These are phyloP conservation scores for Monochamus saltuarius DNA, from an alignment of 1,140 invertebrate species.

Conservation along the genomic window DNA sequence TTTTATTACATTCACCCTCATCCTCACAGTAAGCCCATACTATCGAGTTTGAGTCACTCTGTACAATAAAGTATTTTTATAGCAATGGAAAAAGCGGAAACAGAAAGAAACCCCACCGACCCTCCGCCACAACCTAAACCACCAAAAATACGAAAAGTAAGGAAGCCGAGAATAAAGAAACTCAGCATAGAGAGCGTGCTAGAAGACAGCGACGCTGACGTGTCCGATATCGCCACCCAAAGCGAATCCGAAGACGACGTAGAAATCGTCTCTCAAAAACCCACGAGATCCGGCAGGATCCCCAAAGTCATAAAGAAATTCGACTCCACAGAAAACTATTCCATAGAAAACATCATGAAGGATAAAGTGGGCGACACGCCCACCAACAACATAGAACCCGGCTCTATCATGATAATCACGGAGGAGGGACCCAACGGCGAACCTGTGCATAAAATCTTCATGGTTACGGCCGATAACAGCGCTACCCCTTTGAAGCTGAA, in stretches of 20 bases:
- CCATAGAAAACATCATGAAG: background rate
- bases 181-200: constrained; percentile 19
- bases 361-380: constrained; percentile 11
- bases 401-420: constrained; percentile 51
- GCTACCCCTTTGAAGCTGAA: constrained; percentile 49
- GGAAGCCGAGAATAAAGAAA: constrained; percentile 4
- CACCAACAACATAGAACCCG: constrained; percentile 29
- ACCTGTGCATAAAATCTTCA: constrained; percentile 52
- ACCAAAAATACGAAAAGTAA: constrained; percentile 14
- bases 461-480: constrained; percentile 50
- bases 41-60: too few relatives aligned
- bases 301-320: constrained; percentile 32
- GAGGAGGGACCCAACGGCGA: constrained; percentile 45
- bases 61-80: too few relatives aligned
- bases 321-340: constrained; percentile 7
- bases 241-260: constrained; percentile 34
- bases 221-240: constrained; percentile 23
- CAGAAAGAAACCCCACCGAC: background rate
- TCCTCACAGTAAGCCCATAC: too few relatives aligned
- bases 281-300: constrained; percentile 39
- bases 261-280: constrained; percentile 22
- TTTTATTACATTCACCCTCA: too few relatives aligned
- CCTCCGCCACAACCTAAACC: background rate
- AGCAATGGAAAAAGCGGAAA: background rate
- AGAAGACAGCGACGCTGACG: constrained; percentile 31